phyloP scores from a whole-genome alignment of 2,888 invertebrate genomes.

The Steinernema hermaphroditum region DNA sequence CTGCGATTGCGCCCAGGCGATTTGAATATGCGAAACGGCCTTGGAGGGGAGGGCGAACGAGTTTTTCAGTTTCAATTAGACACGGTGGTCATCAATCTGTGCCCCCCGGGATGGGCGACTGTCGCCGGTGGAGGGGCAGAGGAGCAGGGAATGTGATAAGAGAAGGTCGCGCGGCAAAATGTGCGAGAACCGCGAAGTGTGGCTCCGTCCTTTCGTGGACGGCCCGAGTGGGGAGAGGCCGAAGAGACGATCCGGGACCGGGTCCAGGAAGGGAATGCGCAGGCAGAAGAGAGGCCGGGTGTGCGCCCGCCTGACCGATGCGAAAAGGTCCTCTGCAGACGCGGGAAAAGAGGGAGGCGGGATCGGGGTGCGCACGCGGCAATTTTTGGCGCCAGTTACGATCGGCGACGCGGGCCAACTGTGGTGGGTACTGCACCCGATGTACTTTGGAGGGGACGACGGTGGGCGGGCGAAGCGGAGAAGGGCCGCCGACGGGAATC shows the following conservation, averaged over 20 bases:
- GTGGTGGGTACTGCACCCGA: background rate
- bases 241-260: background rate
- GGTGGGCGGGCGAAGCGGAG: background rate
- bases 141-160: background rate
- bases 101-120: conserved; percentile 4
- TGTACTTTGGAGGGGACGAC: background rate
- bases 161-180: background rate
- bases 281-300: conserved; percentile 6
- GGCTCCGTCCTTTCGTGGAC: background rate
- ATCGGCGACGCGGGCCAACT: conserved; percentile 15
- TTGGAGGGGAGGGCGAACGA: conserved; percentile 16
- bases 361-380: conserved; percentile 26
- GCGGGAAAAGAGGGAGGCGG: conserved; percentile 21
- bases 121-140: background rate
- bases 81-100: conserved; percentile 30
- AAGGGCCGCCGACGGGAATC: no score
- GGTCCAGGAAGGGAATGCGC: background rate
- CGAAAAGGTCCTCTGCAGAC: no score
- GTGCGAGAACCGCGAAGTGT: conserved; percentile 25
- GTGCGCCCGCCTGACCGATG: no score
- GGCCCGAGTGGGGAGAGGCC: background rate
- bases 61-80: conserved; percentile 28
- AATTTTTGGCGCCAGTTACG: conserved; percentile 26
- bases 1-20: background rate
- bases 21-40: conserved; percentile 25